phyloP scores from a whole-genome alignment of 2,888 invertebrate genomes.

The Folsomia manolachei region DNA sequence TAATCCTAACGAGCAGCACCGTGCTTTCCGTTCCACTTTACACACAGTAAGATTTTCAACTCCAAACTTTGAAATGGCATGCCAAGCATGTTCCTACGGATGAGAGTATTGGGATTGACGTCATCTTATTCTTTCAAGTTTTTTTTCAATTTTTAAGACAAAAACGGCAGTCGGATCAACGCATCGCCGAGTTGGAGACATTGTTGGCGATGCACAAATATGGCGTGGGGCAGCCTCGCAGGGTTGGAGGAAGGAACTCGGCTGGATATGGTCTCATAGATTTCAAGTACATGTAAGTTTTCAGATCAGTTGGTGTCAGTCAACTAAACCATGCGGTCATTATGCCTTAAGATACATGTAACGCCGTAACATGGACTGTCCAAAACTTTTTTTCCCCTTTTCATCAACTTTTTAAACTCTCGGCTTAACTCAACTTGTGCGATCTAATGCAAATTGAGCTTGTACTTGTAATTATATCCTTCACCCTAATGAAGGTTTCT shows the following conservation, averaged over 20 bases:
- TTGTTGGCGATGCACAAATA: conserved; percentile 58
- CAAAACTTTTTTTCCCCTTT: background rate
- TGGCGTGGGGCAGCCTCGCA: conserved; percentile 49
- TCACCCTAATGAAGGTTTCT: no score
- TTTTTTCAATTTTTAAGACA: conserved; percentile 54
- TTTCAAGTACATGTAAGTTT: conserved; percentile 60
- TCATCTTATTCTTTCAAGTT: background rate
- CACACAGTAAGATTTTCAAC: background rate
- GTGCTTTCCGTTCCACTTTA: background rate
- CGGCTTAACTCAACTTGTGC: background rate
- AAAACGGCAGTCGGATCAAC: conserved; percentile 62
- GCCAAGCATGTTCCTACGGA: background rate
- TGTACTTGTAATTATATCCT: background rate
- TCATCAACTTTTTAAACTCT: background rate
- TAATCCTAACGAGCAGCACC: background rate
- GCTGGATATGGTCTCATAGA: conserved; percentile 60
- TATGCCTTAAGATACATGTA: no score
- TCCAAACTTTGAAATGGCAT: background rate
- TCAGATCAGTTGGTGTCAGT: no score
- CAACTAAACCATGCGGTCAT: no score
- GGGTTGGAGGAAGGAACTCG: conserved; percentile 54
- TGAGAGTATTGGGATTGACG: background rate
- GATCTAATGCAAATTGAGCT: background rate
- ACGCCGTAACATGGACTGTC: no score
- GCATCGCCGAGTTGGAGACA: conserved; percentile 62